These are phyloP conservation scores for Andrena chrysosceles DNA, from an alignment of 2,888 invertebrate species.

Conservation along the genomic window DNA sequence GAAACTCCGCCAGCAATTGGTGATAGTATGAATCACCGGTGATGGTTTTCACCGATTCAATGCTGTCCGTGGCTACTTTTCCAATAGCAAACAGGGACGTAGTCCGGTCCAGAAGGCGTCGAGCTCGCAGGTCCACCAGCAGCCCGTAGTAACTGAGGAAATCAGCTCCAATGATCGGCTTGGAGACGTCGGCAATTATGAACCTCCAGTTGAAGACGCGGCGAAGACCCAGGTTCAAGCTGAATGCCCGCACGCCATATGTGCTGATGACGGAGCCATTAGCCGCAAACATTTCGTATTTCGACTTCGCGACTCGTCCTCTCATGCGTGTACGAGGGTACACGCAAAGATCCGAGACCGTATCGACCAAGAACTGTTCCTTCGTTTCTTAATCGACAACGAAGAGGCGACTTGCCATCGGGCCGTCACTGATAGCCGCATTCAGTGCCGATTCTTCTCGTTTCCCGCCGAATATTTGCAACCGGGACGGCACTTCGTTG, in stretches of 20 bases:
- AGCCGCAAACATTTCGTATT: background rate
- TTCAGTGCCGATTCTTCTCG: background rate
- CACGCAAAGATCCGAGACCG: background rate
- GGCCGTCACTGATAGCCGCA: slow-evolving; percentile 1
- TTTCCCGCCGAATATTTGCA: background rate
- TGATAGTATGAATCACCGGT: slow-evolving; percentile 36
- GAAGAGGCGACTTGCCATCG: background rate
- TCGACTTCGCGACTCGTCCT: background rate
- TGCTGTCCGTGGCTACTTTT: background rate
- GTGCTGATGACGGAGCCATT: background rate
- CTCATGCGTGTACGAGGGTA: background rate
- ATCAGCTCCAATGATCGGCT: background rate
- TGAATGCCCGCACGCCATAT: background rate
- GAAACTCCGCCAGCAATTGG: slow-evolving; percentile 34
- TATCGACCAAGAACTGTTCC: background rate
- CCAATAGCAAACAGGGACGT: slow-evolving; percentile 24
- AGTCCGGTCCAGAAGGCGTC: background rate
- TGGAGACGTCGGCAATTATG: too few relatives aligned
- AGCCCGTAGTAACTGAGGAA: background rate
- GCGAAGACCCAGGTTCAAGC: background rate
- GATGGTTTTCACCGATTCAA: slow-evolving; percentile 22
- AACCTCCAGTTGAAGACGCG: too few relatives aligned
- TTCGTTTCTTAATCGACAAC: background rate
- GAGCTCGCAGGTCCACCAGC: background rate
- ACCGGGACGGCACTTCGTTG: background rate